Conservation (phyloP, 2,888 invertebrate genomes). For the Conomelus anceps region DNA sequence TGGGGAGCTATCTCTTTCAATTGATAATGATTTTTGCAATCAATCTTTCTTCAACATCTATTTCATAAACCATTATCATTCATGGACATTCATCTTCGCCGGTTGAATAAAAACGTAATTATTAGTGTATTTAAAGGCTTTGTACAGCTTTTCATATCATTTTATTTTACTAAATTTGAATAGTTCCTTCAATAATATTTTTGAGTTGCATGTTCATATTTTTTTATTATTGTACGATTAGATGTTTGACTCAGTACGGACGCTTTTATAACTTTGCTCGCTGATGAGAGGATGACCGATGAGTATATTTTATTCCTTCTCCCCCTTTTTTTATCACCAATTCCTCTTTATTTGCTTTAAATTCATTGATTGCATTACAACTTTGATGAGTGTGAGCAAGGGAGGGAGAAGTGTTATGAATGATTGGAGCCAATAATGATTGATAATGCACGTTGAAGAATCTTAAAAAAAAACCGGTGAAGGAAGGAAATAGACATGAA, state of each 20-base stretch:
- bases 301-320: background rate
- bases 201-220: background rate
- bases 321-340: background rate
- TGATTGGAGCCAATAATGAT: background rate
- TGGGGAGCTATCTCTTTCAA: background rate
- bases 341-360: background rate
- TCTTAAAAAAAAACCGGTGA: background rate
- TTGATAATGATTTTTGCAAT: background rate
- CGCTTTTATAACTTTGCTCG: background rate
- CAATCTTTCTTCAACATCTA: background rate
- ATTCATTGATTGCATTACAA: background rate
- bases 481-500: too few relatives aligned
- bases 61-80: background rate
- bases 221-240: background rate
- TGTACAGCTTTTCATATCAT: background rate
- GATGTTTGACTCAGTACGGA: background rate
- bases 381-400: background rate
- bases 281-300: background rate
- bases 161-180: background rate
- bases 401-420: background rate
- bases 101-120: background rate
- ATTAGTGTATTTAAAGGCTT: background rate
- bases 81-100: background rate
- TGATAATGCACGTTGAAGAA: background rate
- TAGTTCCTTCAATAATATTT: background rate